A percentile compares a stretch with the other conserved stretches of the same genome.
Evolutionary conservation across 2,888 invertebrate genomes (phyloP).

Genomic region (Parasteatoda lunata): DNA sequence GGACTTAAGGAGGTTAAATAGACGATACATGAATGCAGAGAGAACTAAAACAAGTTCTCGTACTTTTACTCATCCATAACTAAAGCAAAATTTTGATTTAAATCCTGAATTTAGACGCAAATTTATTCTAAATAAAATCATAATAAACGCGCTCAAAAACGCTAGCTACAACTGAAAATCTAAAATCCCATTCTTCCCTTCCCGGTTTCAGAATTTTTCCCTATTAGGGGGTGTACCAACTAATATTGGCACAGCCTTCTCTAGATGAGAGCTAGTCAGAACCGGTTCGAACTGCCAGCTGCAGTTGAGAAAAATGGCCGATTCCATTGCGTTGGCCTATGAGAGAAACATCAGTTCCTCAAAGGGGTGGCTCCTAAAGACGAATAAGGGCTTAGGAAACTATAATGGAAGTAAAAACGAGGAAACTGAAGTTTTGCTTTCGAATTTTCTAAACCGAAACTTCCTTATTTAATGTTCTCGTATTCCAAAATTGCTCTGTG

Average conservation of each 20-base stretch:
- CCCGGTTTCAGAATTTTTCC: conserved; percentile 44
- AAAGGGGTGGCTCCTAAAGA: conserved; percentile 27
- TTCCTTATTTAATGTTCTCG: conserved; percentile 28
- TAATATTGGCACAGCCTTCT: conserved; percentile 34
- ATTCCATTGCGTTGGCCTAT: conserved; percentile 24
- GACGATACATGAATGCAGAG: conserved; percentile 56
- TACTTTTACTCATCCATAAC: conserved; percentile 35
- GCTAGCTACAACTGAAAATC: conserved; percentile 66
- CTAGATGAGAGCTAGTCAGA: conserved; percentile 57
- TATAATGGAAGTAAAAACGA: conserved; percentile 22
- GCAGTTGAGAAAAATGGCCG: conserved; percentile 45
- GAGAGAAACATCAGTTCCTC: conserved; percentile 29
- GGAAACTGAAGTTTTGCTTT: conserved; percentile 38
- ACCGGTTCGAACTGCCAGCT: conserved; percentile 64
- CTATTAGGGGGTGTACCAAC: conserved; percentile 32
- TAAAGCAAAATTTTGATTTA: conserved; percentile 47
- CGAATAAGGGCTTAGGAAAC: background rate
- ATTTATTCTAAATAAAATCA: conserved; percentile 64
- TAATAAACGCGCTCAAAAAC: conserved; percentile 66
- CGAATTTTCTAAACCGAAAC: conserved; percentile 37
- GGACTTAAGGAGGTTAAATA: conserved; percentile 65
- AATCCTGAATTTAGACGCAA: conserved; percentile 52
- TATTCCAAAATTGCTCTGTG: no score
- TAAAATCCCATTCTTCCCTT: conserved; percentile 59
- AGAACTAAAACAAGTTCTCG: conserved; percentile 34